Evolutionary conservation across 2,797 vertebrate species (phyloP), one percentile per base, ranked within the genome.

Genomic region (Fratercula arctica): DNA sequence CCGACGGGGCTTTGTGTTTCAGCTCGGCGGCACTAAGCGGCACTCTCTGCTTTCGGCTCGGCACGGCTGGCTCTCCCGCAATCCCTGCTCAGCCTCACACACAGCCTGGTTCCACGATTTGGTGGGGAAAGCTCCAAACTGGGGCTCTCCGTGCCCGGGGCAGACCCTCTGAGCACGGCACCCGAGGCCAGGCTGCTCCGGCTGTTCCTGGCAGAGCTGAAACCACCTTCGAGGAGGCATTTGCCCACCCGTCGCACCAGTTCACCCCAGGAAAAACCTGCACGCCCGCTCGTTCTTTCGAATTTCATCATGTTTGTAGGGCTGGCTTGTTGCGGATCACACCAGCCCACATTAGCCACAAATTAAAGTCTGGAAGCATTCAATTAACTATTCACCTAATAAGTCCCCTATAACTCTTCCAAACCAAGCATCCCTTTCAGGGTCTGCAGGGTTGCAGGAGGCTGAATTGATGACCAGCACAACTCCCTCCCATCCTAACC

Each of bases 111-210:
- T 10, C 69, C 24, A 0, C 3, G 8, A 20, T 83, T 11, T 77
- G 23, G 51, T 0, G 0, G 39, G 9, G 20, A 23, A 76, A 4
- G 4, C 20, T 6, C 4, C 24, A 4, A 6, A 43, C 3, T 6
- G 3, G 1, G 46, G 6, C 3, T n/a, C 7, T 3, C 63, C 1
- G 0, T 13, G 28, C 18, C 43, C 2, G 0, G 0, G 56, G 13
- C 16, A 63, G 12, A 61, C 4, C 29, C 53, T 17, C 70, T 3
- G 46, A 21, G 50, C 43, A 0, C 3, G 1, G 56, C 33, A 23
- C 2, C 45, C 3, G 0, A 13, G 24, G 28, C 31, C 68, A 9
- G 57, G 48, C 29, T 79, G 82, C 60, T 51, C 8, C 2, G 0
- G 56, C 20, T 72, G 6, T 19, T 26, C 11, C 26, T 48, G 48